These are phyloP conservation scores for Apus apus DNA, from an alignment of 2,113 vertebrate species.

Conservation along the genomic window DNA sequence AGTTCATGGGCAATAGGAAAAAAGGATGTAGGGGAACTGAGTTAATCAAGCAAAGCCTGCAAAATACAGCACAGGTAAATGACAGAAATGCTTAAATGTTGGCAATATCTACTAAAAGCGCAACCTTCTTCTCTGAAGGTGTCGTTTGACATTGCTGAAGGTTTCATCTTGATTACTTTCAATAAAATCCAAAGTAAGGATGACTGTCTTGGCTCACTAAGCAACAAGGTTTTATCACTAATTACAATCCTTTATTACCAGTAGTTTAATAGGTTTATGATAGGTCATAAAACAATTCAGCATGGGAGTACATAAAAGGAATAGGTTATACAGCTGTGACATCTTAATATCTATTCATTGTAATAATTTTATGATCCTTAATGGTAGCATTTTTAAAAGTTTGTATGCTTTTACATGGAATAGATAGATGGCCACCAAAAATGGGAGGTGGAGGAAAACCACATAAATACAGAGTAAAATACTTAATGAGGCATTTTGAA, in stretches of 20 bases:
- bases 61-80: background rate
- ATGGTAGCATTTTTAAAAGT: conserved; percentile 71
- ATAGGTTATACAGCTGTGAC: conserved; percentile 86
- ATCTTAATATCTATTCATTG: conserved; percentile 90
- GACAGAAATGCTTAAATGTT: background rate
- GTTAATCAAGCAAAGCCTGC: background rate
- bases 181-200: conserved; percentile 85
- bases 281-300: conserved; percentile 92
- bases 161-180: conserved; percentile 81
- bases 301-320: conserved; percentile 85
- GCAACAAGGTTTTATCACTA: conserved; percentile 93
- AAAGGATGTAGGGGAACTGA: background rate
- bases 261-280: conserved; percentile 93
- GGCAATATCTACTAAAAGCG: background rate
- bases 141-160: conserved; percentile 84
- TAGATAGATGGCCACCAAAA: conserved; percentile 60
- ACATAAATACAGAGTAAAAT: conserved; percentile 85
- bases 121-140: conserved; percentile 27
- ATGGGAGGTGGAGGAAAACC: conserved; percentile 65
- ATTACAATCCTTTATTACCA: conserved; percentile 94
- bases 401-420: conserved; percentile 69
- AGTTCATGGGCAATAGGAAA: background rate
- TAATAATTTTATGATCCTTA: conserved; percentile 86
- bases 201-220: conserved; percentile 89
- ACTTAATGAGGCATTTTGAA: conserved; percentile 84